phyloP scores from a whole-genome alignment of 2,888 invertebrate genomes.

The Polydrusus cervinus region DNA sequence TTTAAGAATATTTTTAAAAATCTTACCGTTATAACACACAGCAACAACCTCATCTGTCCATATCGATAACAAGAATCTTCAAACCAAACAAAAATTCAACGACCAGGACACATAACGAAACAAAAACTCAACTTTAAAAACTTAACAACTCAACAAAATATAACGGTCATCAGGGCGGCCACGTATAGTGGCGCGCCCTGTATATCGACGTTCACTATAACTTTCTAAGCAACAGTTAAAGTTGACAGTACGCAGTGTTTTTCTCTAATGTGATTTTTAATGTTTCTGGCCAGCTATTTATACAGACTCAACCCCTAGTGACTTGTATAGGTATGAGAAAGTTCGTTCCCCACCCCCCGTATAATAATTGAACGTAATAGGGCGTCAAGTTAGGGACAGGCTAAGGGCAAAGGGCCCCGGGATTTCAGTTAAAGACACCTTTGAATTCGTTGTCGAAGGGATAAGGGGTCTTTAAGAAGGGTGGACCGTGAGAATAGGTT shows the following conservation, averaged over 20 bases:
- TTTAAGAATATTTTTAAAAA: no score
- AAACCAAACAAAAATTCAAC: constrained; percentile 26
- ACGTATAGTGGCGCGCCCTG: constrained; percentile 32
- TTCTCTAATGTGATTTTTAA: constrained; percentile 44
- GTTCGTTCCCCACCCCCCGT: constrained; percentile 43
- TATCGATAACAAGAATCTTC: not conserved
- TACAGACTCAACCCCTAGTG: constrained; percentile 47
- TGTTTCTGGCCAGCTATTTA: constrained; percentile 33
- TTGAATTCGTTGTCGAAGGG: constrained; percentile 17
- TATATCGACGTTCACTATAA: constrained; percentile 10
- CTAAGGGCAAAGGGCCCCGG: constrained; percentile 35
- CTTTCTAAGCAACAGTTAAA: constrained; percentile 1
- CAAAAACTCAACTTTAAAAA: constrained; percentile 38
- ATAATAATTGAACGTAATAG: constrained; percentile 38
- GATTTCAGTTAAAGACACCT: constrained; percentile 44
- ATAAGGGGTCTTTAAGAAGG: constrained; percentile 28
- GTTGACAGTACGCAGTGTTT: constrained; percentile 1
- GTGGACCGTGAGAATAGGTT: constrained; percentile 44
- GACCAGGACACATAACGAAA: constrained; percentile 15
- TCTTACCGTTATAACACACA: constrained; percentile 28
- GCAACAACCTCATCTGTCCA: constrained; percentile 1
- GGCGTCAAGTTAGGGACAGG: constrained; percentile 24
- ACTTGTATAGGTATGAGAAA: constrained; percentile 51
- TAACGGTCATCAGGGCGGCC: constrained; percentile 30
- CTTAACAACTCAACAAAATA: constrained; percentile 32